These are phyloP conservation scores for Pelodytes ibericus DNA, from an alignment of 2,797 vertebrate genomes.

Conservation along the genomic window DNA sequence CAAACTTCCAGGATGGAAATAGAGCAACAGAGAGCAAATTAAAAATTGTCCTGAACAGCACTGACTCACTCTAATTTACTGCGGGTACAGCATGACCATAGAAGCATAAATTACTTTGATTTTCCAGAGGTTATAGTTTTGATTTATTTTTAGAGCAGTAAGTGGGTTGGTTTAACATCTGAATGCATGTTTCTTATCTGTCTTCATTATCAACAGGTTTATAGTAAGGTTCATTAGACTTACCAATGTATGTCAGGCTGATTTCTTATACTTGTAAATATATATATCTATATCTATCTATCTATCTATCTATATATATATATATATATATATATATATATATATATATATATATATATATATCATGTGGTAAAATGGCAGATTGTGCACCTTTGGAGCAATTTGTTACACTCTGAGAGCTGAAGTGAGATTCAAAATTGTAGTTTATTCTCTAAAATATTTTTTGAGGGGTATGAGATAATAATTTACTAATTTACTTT, in stretches of 20 bases:
- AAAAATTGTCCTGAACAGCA: background rate
- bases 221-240: constrained; percentile 30
- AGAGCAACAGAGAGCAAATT: constrained; percentile 1
- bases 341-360: constrained; percentile 5
- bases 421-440: too few relatives aligned
- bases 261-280: constrained; percentile 20
- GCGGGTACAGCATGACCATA: background rate
- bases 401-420: too few relatives aligned
- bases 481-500: too few relatives aligned
- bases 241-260: constrained; percentile 32
- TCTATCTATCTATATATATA: too few relatives aligned
- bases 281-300: too few relatives aligned
- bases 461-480: too few relatives aligned
- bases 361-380: constrained; percentile 29
- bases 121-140: constrained; percentile 7
- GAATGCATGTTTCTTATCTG: constrained; percentile 6
- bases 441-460: too few relatives aligned
- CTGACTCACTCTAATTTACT: constrained; percentile 10
- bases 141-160: constrained; percentile 24
- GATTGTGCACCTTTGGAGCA: too few relatives aligned
- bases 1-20: background rate
- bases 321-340: too few relatives aligned
- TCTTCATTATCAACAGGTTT: constrained; percentile 35
- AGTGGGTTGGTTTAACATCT: constrained; percentile 12
- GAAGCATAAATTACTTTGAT: constrained; percentile 11